Conservation (phyloP, 2,888 invertebrate species). For the Cenopis cana region DNA sequence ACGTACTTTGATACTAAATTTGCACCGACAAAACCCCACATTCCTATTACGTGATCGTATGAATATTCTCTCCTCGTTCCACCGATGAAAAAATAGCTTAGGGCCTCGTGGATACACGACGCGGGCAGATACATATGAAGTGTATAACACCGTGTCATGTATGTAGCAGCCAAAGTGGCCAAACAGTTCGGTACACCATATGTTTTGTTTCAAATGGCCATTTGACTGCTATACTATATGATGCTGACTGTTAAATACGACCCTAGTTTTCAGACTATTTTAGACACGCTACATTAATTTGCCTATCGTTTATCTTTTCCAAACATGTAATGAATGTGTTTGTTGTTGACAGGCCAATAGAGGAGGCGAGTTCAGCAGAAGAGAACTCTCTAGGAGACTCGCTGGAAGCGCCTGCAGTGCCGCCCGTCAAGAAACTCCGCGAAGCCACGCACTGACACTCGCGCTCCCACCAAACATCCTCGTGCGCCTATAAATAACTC, state of each 20-base stretch:
- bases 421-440: constrained; percentile 78
- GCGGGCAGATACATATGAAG: no score
- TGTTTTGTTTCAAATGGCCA: no score
- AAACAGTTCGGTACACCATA: no score
- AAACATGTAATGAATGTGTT: constrained; percentile 29
- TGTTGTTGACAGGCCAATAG: constrained; percentile 70
- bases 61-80: no score
- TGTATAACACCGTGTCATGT: no score
- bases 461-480: constrained; percentile 71
- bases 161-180: no score
- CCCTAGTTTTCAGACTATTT: no score
- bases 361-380: constrained; percentile 82
- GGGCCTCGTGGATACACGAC: no score
- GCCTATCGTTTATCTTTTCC: not conserved
- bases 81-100: no score
- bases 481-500: constrained; percentile 83
- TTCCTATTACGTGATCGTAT: not conserved
- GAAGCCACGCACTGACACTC: constrained; percentile 81
- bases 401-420: constrained; percentile 63
- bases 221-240: no score
- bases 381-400: constrained; percentile 83
- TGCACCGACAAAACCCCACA: not conserved
- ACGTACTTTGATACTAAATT: not conserved
- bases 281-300: not conserved
- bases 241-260: no score